These are phyloP conservation scores for Rotaria socialis DNA, from an alignment of 2,888 invertebrate genomes.

Conservation along the genomic window DNA sequence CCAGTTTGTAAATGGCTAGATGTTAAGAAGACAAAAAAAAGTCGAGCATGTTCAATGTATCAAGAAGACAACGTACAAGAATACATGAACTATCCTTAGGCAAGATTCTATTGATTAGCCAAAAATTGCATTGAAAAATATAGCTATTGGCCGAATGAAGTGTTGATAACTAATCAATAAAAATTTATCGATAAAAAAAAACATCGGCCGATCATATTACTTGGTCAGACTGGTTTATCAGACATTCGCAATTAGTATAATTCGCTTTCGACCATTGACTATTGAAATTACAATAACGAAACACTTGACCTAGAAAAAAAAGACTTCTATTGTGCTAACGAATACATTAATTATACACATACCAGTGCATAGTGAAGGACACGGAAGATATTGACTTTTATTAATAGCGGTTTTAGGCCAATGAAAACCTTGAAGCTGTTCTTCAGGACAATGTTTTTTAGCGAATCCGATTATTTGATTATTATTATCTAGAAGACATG, in stretches of 20 bases:
- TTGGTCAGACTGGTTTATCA: background rate
- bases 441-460: background rate
- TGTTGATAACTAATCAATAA: background rate
- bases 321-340: too few relatives aligned
- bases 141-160: background rate
- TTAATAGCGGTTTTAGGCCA: background rate
- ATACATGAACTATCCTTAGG: slow-evolving; percentile 8
- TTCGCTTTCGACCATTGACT: background rate
- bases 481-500: background rate
- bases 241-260: slow-evolving; percentile 14
- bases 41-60: background rate
- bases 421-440: background rate
- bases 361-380: background rate
- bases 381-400: background rate
- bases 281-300: slow-evolving; percentile 7
- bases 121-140: slow-evolving; percentile 15
- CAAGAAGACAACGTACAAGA: background rate
- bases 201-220: background rate
- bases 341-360: too few relatives aligned
- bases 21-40: background rate
- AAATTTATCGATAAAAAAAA: background rate
- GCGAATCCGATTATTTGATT: background rate
- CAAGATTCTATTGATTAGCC: slow-evolving; percentile 20
- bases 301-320: background rate
- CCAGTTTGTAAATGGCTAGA: background rate